Evolutionary conservation across 2,888 invertebrate genomes (phyloP), one percentile per base, ranked within the genome.

Genomic region (Ommatoiulus sabulosus): DNA sequence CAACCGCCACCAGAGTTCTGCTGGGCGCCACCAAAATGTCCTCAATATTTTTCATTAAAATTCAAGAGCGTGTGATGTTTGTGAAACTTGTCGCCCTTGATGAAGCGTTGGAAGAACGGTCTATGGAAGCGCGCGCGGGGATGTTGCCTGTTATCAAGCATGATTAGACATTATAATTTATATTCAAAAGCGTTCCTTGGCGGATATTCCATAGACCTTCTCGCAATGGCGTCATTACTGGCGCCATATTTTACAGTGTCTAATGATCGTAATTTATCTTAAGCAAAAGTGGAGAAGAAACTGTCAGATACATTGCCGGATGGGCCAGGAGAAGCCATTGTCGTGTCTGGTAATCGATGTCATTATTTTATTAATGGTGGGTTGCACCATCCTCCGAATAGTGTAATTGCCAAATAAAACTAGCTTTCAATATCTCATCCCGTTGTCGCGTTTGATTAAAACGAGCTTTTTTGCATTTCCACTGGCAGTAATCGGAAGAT

Each of bases 201-300:
- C 63, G 63, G 63, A 63, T 63, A 63, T 63, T 63, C 63, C 63
- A 6, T 63, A 63, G 20, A 63, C 63, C 20, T 63, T 63, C 20
- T 63, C 20, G 63, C 20, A n/a, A 20, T 63, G 63, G 63, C 63
- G 63, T 63, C 63, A 63, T 63, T 63, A 8, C 63, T 63, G 63
- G 63, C 63, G 63, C 63, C 63, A 63, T 63, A 63, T 63, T 63
- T 63, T 63, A 63, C 63, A 63, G 63, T 63, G 63, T 63, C 63
- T 63, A 63, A 63, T 63, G 63, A 63, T 63, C 63, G 63, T 63
- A 63, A 63, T 63, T 63, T 63, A 63, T 63, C 63, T 63, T 63
- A 63, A 63, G 63, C 63, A 63, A 63, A 63, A 63, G 63, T 15
- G 63, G 63, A 10, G 63, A 63, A 63, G 63, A 63, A 20, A 63